Base-by-base conservation (phyloP, 2,113 vertebrate genomes). In the Chauna torquata region DNA sequence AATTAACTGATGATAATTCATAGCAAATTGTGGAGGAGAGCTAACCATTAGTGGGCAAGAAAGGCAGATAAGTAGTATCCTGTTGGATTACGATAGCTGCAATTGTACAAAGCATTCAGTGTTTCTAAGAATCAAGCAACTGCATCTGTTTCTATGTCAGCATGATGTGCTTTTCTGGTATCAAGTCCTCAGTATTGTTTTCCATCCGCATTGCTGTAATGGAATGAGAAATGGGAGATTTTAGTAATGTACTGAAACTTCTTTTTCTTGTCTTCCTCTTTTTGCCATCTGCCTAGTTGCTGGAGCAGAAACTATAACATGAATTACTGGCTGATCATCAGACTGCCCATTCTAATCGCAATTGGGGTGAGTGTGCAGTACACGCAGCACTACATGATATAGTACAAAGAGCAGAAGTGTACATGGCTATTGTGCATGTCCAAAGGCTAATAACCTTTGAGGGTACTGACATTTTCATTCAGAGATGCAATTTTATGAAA, bases 221-320 rank as follows among this genome's bases (percentile, higher is more conserved):
- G 65, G 68, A 89, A 85, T 42, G 82, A 92, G 88, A 88, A 84
- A 42, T 5, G 0, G n/a, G 40, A 84, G 22, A 66, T 59, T 72
- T 82, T 65, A 49, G 70, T 71, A n/a, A 85, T 13, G 19, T 38
- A 68, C 69, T 91, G 76, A 95, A 90, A 69, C 36, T 75, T 92
- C 65, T 78, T 59, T 16, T 82, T 86, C 36, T 77, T 75, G 18
- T 86, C 30, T 82, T 17, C 28, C 86, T 92, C 82, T 68, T 55
- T 42, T 88, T 91, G 44, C 80, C 28, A 8, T 92, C 64, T 79
- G 42, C 88, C 49, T 87, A 99, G 99, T 57, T 99, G 99, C 97
- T 99, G 99, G 99, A 98, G 97, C 76, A 98, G 98, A 91, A 99
- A 99, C 95, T 98, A 98, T 36, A 99, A 99, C 93, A 98, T 98